A percentile compares a stretch with the other conserved stretches of the same genome.
Evolutionary conservation across 2,797 vertebrate genomes (phyloP).

Genomic region (Coccyzus lansbergi): DNA sequence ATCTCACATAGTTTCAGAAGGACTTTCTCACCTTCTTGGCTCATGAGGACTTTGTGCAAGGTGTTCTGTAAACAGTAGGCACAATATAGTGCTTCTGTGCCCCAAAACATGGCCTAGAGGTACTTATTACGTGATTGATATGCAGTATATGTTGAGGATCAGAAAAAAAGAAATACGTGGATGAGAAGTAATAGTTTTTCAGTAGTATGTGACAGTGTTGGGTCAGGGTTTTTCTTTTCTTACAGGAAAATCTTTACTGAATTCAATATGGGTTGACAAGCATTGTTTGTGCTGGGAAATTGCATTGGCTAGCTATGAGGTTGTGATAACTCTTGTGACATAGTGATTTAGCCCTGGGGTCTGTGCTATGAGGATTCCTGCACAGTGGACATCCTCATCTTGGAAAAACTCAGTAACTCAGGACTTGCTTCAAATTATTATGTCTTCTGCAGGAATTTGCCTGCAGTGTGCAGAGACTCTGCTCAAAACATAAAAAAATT

Average conservation of each 20-base stretch:
- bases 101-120: not conserved
- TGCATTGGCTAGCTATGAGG: not conserved
- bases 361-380: not conserved
- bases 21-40: not conserved
- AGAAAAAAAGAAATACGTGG: not conserved
- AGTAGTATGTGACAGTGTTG: not conserved
- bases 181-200: not conserved
- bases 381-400: fast-evolving
- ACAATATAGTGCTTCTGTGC: not conserved
- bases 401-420: not conserved
- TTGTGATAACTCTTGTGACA: not conserved
- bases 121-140: not conserved
- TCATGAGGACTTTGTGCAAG: not conserved
- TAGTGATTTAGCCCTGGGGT: not conserved
- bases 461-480: not conserved
- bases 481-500: not conserved
- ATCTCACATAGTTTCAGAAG: not conserved
- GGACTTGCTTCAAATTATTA: not conserved
- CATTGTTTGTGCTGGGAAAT: not conserved
- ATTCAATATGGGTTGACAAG: not conserved
- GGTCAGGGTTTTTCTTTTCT: not conserved
- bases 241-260: not conserved
- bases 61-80: not conserved
- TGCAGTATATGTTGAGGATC: not conserved
- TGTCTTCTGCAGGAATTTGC: not conserved